A percentile compares a stretch with the other conserved stretches of the same genome.
Conservation (phyloP, 2,113 vertebrate species). For the Erythrocercus mccallii region DNA sequence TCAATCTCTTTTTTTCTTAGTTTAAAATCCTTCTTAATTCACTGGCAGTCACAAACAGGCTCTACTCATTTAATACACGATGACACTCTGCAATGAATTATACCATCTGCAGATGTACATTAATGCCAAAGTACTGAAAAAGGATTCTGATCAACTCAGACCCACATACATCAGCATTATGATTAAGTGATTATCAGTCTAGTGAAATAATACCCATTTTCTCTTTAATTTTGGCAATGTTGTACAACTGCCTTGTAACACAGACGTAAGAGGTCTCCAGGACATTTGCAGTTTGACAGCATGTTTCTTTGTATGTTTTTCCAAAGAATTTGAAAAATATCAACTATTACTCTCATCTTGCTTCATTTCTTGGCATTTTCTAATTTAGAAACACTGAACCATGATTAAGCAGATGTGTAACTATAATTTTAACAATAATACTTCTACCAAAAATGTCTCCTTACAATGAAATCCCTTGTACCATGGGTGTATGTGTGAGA, state of each 20-base stretch:
- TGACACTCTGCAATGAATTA: background rate
- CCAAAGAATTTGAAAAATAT: background rate
- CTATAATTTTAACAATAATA: background rate
- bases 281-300: background rate
- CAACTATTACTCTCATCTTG: background rate
- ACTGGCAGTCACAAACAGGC: background rate
- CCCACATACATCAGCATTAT: background rate
- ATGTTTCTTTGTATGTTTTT: background rate
- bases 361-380: background rate
- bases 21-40: background rate
- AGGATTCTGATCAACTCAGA: background rate
- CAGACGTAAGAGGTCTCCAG: background rate
- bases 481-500: background rate
- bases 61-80: background rate
- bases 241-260: background rate
- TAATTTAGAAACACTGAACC: background rate
- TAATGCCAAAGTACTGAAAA: background rate
- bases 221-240: background rate
- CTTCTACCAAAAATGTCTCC: background rate
- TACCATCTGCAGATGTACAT: background rate
- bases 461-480: background rate
- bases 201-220: background rate
- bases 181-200: background rate
- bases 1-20: background rate
- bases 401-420: background rate